phyloP scores from a whole-genome alignment of 1,140 invertebrate genomes.

The Bombus confusus region DNA sequence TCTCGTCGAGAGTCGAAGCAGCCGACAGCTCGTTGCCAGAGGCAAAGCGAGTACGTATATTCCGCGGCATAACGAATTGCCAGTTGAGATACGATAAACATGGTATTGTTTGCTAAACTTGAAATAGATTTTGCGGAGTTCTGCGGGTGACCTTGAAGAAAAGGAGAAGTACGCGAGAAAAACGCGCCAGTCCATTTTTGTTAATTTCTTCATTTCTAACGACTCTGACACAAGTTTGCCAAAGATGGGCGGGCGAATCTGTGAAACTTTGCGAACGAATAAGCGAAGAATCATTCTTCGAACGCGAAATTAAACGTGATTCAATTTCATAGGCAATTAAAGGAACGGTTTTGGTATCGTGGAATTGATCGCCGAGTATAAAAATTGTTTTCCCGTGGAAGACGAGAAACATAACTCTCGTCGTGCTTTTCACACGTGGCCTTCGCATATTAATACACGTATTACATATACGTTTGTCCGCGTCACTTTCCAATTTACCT shows the following conservation, averaged over 20 bases:
- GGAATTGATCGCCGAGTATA: neutral
- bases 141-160: neutral
- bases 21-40: neutral
- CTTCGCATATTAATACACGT: neutral
- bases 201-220: too few species aligned
- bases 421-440: neutral
- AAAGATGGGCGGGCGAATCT: too few species aligned
- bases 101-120: neutral
- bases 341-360: too few species aligned
- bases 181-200: too few species aligned
- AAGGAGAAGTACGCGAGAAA: neutral
- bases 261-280: too few species aligned
- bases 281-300: too few species aligned
- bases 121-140: too few species aligned
- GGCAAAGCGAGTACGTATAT: neutral
- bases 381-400: too few species aligned
- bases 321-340: too few species aligned
- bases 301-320: too few species aligned
- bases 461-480: neutral
- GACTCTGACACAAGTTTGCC: too few species aligned
- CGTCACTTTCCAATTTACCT: slow-evolving; percentile 20
- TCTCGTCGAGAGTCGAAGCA: neutral
- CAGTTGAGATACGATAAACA: neutral
- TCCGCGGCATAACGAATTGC: neutral
- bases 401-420: neutral